Percentiles rank a stretch among this genome's conserved stretches.
These are phyloP conservation scores for Platysteira castanea DNA, from an alignment of 2,113 vertebrate species.

Conservation along the genomic window DNA sequence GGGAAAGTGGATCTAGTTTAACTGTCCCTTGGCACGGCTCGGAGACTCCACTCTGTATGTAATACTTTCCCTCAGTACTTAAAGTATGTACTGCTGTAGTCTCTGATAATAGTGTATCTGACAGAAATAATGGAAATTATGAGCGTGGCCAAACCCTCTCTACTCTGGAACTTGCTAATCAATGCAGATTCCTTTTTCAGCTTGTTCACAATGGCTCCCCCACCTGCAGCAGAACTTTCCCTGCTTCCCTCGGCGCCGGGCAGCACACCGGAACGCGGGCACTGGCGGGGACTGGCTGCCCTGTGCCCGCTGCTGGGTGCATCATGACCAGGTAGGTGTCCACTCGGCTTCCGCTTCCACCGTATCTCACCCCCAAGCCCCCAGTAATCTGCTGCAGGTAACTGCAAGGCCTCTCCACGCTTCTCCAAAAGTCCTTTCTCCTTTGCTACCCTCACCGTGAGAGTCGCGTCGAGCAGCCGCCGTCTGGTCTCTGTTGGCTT, in stretches of 20 bases:
- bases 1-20: not conserved
- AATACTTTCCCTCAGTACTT: constrained; percentile 40
- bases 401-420: not conserved
- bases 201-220: not conserved
- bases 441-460: not conserved
- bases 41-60: not conserved
- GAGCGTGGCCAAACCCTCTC: constrained; percentile 24
- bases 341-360: accelerated
- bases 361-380: too few relatives aligned
- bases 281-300: accelerated
- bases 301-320: not conserved
- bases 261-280: not conserved
- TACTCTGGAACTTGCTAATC: not conserved
- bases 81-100: constrained; percentile 45
- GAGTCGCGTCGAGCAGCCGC: not conserved
- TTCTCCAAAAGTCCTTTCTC: not conserved
- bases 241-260: not conserved
- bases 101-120: constrained; percentile 29
- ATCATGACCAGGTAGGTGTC: not conserved
- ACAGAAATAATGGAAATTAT: constrained; percentile 53
- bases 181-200: constrained; percentile 14
- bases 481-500: accelerated
- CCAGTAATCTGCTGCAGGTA: not conserved
- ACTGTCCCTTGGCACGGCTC: not conserved
- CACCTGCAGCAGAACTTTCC: not conserved